Percentiles rank a stretch among this genome's conserved stretches.
phyloP scores from a whole-genome alignment of 2,888 invertebrate genomes.

The Abrostola tripartita region DNA sequence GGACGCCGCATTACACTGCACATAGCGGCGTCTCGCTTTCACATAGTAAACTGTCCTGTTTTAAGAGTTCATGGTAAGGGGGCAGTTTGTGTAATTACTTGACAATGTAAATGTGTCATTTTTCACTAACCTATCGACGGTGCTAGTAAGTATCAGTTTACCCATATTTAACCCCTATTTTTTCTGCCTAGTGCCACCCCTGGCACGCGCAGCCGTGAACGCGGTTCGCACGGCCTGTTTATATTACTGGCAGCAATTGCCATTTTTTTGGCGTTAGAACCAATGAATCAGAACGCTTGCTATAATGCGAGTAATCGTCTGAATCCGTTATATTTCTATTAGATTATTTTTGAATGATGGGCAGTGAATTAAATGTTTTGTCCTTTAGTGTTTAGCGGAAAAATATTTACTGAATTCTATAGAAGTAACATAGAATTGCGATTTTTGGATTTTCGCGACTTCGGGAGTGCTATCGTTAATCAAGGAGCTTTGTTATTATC shows the following conservation, averaged over 20 bases:
- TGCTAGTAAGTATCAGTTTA: no score
- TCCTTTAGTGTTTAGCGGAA: conserved; percentile 6
- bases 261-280: conserved; percentile 49
- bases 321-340: conserved; percentile 53
- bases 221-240: conserved; percentile 59
- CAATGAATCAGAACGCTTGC: conserved; percentile 48
- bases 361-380: conserved; percentile 36
- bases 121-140: no score
- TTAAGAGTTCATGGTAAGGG: no score
- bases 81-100: no score
- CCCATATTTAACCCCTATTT: background rate
- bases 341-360: conserved; percentile 53
- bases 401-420: background rate
- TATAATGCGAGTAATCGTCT: conserved; percentile 59
- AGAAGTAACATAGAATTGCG: no score
- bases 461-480: no score
- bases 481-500: no score
- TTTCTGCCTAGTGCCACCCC: conserved; percentile 38
- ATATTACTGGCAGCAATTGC: conserved; percentile 49
- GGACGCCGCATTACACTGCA: no score
- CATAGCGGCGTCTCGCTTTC: no score
- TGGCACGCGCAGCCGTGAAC: conserved; percentile 30
- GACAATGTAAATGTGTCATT: no score
- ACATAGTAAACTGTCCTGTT: no score
- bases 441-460: no score